Evolutionary conservation across 2,797 vertebrate species (phyloP), one percentile per base, ranked within the genome.

Genomic region (Ambastaia sidthimunki): DNA sequence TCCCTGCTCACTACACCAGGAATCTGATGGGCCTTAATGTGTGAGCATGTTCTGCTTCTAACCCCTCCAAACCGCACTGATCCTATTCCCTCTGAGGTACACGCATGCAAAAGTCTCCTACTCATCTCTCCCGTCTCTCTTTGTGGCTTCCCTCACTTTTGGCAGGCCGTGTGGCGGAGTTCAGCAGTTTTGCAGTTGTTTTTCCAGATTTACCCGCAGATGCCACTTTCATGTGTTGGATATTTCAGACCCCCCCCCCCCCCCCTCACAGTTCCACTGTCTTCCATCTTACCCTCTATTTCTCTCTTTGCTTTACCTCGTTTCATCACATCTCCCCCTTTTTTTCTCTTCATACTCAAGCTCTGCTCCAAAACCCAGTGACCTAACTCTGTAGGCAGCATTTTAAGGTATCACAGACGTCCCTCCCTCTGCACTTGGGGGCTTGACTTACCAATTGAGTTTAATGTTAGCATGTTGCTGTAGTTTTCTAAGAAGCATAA

Each of bases 1-100:
- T 80, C 75, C 86, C 87, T 77, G 78, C 80, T 85, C 83, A 85
- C 89, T 87, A 89, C 87, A 76, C 66, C 3, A 19, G 73, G 88
- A 75, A 91, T 93, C 90, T 81, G 88, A 89, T 88, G 86, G 86
- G 85, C 89, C 85, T 89, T 90, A 93, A 92, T 90, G 90, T 91
- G 90, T 21, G 87, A 93, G 91, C 92, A 90, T 93, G 91, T 91
- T 92, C 87, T 89, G 89, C 85, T 82, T 68, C 86, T 91, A 91
- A 91, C 90, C 90, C 86, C 84, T 70, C 25, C 2, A 82, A 91
- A 91, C 90, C 90, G 84, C 87, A 78, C 21, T 2, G 76, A 66
- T 77, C 74, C 19, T 59, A 74, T 67, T 77, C 70, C 63, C 59
- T 73, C 72, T 74, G 74, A 71, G 78, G 78, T 76, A 77, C 66